Conservation (phyloP, 1,140 invertebrate species). For the Sycophila sp. region DNA sequence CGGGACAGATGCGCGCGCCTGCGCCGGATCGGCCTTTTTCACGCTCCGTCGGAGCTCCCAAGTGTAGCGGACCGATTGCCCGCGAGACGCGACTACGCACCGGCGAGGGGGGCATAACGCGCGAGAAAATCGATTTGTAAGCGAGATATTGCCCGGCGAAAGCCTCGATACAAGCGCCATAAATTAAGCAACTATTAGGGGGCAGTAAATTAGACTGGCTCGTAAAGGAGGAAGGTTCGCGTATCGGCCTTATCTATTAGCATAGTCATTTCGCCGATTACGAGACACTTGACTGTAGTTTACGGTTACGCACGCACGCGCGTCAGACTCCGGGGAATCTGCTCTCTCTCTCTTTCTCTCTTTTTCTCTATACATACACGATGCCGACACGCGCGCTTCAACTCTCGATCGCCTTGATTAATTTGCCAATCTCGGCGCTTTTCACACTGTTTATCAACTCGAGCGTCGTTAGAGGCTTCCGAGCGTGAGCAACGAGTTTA, state of each 20-base stretch:
- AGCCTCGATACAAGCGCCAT: not conserved
- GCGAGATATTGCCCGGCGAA: not conserved
- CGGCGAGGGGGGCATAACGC: not conserved
- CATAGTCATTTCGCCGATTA: constrained; percentile 3
- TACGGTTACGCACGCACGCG: not conserved
- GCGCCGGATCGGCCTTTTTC: no score
- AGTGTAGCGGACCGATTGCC: no score
- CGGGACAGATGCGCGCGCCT: not conserved
- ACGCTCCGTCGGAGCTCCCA: no score
- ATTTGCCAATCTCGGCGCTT: not conserved
- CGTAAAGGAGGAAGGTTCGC: not conserved
- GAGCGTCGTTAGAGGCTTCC: no score
- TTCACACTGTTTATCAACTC: no score
- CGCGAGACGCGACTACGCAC: no score
- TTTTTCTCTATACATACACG: not conserved
- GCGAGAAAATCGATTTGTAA: not conserved
- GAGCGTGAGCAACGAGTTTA: no score
- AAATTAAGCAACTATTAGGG: not conserved
- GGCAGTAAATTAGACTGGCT: constrained; percentile 1
- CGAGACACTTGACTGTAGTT: constrained; percentile 20
- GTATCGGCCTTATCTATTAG: not conserved
- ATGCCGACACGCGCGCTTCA: not conserved
- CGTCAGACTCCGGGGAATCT: not conserved
- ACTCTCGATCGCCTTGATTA: not conserved
- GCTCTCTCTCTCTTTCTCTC: not conserved